Base-by-base conservation (phyloP, 2,888 invertebrate species). In the Sicus ferrugineus region DNA sequence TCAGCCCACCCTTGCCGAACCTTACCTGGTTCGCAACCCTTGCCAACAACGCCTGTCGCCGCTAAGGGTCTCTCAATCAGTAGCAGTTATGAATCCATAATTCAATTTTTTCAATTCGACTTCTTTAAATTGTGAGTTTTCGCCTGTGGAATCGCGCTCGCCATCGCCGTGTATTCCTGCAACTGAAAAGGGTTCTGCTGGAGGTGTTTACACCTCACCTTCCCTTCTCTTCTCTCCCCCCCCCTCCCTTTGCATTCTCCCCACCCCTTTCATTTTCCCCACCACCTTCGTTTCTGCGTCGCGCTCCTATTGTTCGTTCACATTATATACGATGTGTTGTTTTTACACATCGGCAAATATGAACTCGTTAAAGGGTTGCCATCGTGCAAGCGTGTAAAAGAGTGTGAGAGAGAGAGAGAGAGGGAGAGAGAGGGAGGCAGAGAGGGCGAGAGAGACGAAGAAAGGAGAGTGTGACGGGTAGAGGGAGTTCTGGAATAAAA, bases 61-160 rank as follows among this genome's bases (percentile, higher is more conserved):
- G 38, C 38, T 19, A 28, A 66, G 66, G 42, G 56, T 42, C 56
- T 66, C 42, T 66, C 66, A 56, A 56, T 66, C 66, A 56, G 42
- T 56, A 28, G 66, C 56, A 46, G 56, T 56, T 66, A 67, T 67
- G 59, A 67, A 67, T 67, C 48, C 67, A 58, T 67, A 67, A 67
- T 67, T 67, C 48, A 48, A 67, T 67, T 58, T 67, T 67, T 67
- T n/a, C 56, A 26, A 26, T 52, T n/a, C 56, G 42, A 42, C 42
- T 23, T 67, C 56, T 58, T 58, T 19, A 46, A 67, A 67, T 26
- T 58, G 31, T 21, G 21, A 59, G 59, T 31, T 46, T 42, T 56
- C 19, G 34, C 26, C 19, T 38, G 21, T 42, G 46, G n/a, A n/a
- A n/a, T 21, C 50, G 3, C 21, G 21, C 50, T 34, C 54, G 26